Evolutionary conservation across 2,888 invertebrate species (phyloP).

Genomic region (Salticus scenicus): DNA sequence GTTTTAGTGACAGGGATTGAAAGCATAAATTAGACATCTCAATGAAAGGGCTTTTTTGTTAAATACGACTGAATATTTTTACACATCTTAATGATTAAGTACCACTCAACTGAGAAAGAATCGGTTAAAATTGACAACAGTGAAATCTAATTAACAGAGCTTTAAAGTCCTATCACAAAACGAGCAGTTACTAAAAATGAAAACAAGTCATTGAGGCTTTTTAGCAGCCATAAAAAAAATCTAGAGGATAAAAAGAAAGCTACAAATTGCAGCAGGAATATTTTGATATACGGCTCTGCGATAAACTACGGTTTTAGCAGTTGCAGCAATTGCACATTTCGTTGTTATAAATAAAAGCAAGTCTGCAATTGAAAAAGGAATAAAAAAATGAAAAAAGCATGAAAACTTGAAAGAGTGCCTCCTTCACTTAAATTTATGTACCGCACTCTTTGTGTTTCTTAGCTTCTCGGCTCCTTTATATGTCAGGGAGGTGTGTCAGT

Average conservation of each 20-base stretch:
- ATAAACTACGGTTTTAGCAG: conserved; percentile 28
- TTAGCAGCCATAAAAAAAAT: background rate
- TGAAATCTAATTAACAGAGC: background rate
- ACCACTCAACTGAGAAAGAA: background rate
- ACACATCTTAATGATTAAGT: background rate
- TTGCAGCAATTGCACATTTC: conserved; percentile 44
- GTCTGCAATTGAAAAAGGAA: conserved; percentile 22
- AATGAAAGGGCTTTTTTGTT: too few species aligned
- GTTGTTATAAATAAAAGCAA: conserved; percentile 55
- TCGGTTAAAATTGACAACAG: too few species aligned
- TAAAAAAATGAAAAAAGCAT: conserved; percentile 14
- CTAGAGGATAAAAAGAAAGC: background rate
- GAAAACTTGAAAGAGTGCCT: conserved; percentile 30
- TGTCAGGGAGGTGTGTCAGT: conserved; percentile 68
- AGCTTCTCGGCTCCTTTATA: conserved; percentile 63
- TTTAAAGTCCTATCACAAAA: background rate
- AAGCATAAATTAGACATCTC: too few species aligned
- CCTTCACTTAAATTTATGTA: conserved; percentile 68
- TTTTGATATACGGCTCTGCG: conserved; percentile 35
- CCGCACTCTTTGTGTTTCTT: conserved; percentile 61
- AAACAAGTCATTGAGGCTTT: background rate
- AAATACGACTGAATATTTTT: too few species aligned
- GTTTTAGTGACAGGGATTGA: too few species aligned
- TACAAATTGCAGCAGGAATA: conserved; percentile 19
- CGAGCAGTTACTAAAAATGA: background rate